Evolutionary conservation across 2,797 vertebrate genomes (phyloP).

Genomic region (Buceros bicornis): DNA sequence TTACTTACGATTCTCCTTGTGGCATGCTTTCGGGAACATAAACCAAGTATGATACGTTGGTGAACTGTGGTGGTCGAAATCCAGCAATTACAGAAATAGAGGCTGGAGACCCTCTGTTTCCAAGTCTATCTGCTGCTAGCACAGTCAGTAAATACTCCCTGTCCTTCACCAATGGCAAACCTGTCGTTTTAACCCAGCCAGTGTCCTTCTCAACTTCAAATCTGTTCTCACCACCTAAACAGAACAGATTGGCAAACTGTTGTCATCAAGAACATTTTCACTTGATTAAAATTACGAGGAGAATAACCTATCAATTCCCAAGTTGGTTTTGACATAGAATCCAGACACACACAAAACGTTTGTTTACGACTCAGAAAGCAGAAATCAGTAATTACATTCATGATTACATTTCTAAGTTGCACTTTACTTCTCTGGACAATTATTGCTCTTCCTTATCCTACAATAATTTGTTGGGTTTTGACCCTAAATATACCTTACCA

Average conservation of each 20-base stretch:
- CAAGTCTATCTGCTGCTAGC: slow-evolving; percentile 85
- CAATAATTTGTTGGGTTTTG: not conserved
- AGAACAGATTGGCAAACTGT: not conserved
- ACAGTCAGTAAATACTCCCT: slow-evolving; percentile 88
- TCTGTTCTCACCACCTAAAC: slow-evolving; percentile 86
- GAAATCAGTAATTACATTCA: not conserved
- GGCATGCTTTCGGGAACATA: slow-evolving; percentile 84
- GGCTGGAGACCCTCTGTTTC: slow-evolving; percentile 83
- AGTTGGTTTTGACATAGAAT: not conserved
- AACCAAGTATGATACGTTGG: slow-evolving; percentile 84
- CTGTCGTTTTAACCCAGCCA: slow-evolving; percentile 87
- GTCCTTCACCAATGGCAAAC: slow-evolving; percentile 85
- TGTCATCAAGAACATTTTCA: not conserved
- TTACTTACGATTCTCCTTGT: slow-evolving; percentile 85
- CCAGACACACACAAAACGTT: not conserved
- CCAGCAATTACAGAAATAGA: slow-evolving; percentile 87
- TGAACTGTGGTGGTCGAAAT: slow-evolving; percentile 86
- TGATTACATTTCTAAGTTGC: not conserved
- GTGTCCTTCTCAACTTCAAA: slow-evolving; percentile 89
- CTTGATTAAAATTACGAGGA: not conserved
- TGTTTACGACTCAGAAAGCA: not conserved
- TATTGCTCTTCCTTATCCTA: not conserved
- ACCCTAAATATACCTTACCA: not conserved
- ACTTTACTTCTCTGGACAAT: not conserved
- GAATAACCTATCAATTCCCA: not conserved